Evolutionary conservation across 2,888 invertebrate genomes (phyloP).

Genomic region (Agrypnus murinus): DNA sequence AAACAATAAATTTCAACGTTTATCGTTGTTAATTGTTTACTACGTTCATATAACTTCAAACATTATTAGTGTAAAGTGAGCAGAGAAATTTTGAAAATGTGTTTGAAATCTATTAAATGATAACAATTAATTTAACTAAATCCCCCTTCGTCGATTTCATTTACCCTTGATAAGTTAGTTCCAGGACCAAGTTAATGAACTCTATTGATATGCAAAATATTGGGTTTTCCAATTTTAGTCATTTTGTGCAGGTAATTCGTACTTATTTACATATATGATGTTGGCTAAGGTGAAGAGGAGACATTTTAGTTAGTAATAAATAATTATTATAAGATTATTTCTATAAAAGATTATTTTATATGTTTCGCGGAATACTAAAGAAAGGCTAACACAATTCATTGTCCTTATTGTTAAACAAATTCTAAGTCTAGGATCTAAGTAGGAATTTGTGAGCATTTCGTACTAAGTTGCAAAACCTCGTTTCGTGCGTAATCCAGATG

Average conservation of each 20-base stretch:
- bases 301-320: too few relatives aligned
- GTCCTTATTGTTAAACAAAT: too few relatives aligned
- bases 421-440: too few relatives aligned
- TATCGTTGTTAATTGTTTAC: neutral
- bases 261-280: neutral
- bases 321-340: too few relatives aligned
- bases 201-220: conserved; percentile 27
- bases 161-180: neutral
- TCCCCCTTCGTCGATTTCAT: neutral
- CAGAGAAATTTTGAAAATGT: neutral
- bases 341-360: too few relatives aligned
- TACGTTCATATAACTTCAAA: neutral
- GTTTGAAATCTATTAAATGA: neutral
- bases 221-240: neutral
- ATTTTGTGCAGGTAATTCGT: neutral
- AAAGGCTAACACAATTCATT: too few relatives aligned
- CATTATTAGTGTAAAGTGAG: neutral
- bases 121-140: neutral
- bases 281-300: too few relatives aligned
- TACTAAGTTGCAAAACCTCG: too few relatives aligned
- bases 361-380: too few relatives aligned
- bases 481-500: too few relatives aligned
- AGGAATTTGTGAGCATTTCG: too few relatives aligned
- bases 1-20: neutral
- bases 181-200: neutral